Evolutionary conservation across 2,888 invertebrate species (phyloP), one percentile per base, ranked within the genome.

Genomic region (Micoletzkya japonica): DNA sequence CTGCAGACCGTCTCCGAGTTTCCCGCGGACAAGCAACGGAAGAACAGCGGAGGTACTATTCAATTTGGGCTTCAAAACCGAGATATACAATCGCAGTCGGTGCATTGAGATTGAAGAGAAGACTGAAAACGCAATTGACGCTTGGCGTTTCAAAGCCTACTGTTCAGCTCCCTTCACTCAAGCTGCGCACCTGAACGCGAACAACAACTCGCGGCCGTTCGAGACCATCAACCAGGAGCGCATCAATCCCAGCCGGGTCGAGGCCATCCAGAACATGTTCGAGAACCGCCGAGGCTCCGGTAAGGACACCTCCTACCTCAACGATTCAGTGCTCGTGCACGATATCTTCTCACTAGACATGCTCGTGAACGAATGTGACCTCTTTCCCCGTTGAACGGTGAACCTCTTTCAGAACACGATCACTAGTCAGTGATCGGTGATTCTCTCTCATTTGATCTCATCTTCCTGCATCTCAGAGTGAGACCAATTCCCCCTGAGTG

Each of bases 251-350:
- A 79, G 79, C 70, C 78, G 81, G 20, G 84, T 84, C 20, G 82
- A 83, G 61, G 81, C 82, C 24, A 83, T 84, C 74, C 81, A 82
- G 57, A 76, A 78, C 37, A 81, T 84, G 79, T 84, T 84, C 74
- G 84, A 85, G 63, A 70, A 44, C 32, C 67, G 67, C 30, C 37
- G 57, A 30, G 39, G 57, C 28, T 64, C 64, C 37, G 64, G 64
- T 54, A 61, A 30, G 17, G 49, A 32, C 30, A n/a, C 49, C 2
- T n/a, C 32, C 49, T 10, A 57, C n/a, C n/a, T n/a, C n/a, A n/a
- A n/a, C n/a, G n/a, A n/a, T n/a, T n/a, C n/a, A n/a, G n/a, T n/a
- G n/a, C n/a, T n/a, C n/a, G n/a, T n/a, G n/a, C n/a, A n/a, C n/a
- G n/a, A n/a, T n/a, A n/a, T n/a, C n/a, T n/a, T n/a, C n/a, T n/a